phyloP scores from a whole-genome alignment of 2,113 vertebrate species.

The Caretta caretta region DNA sequence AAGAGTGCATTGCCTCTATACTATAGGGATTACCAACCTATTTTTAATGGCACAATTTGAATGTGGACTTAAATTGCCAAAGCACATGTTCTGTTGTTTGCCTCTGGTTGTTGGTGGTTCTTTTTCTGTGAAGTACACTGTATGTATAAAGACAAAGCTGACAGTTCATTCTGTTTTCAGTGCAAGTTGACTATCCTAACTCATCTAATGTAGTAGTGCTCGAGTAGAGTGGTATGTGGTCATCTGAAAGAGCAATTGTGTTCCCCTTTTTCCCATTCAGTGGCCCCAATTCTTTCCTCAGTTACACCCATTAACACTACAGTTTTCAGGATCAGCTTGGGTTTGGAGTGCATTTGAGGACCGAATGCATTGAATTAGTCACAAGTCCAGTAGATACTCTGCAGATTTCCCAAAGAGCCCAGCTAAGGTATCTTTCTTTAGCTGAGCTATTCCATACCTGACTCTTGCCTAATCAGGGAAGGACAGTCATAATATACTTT shows the following conservation, averaged over 20 bases:
- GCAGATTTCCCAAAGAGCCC: neutral
- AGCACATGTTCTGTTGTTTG: neutral
- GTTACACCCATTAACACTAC: neutral
- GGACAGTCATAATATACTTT: neutral
- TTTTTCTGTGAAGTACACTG: neutral
- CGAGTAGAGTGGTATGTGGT: neutral
- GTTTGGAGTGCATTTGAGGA: neutral
- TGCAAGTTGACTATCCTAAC: neutral
- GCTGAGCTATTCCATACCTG: neutral
- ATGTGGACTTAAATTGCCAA: neutral
- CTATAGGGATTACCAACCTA: neutral
- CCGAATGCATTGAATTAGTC: neutral
- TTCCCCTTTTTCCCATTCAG: neutral
- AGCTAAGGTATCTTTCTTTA: neutral
- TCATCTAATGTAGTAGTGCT: neutral
- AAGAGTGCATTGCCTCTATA: neutral
- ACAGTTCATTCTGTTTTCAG: neutral
- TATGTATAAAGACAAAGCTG: neutral
- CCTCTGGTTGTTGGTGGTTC: constrained; percentile 5
- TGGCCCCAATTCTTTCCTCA: neutral
- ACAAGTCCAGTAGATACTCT: neutral
- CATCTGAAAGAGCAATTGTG: neutral
- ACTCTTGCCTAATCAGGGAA: neutral
- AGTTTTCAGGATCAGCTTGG: neutral
- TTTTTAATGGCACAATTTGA: constrained; percentile 27